Evolutionary conservation across 2,888 invertebrate genomes (phyloP), one percentile per base, ranked within the genome.

Genomic region (Cryptus viduatorius): DNA sequence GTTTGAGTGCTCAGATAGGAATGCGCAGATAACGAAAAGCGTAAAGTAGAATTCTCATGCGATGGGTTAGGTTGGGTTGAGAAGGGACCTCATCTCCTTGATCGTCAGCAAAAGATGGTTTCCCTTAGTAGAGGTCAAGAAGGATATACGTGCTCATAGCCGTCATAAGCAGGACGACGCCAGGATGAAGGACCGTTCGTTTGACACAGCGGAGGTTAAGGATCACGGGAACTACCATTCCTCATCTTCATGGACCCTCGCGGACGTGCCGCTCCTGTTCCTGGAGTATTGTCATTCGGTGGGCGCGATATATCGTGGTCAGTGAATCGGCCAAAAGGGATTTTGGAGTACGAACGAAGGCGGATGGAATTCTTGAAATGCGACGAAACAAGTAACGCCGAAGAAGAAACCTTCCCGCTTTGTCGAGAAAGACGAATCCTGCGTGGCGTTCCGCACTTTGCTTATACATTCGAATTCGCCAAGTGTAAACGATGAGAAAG

Each of bases 181-280:
- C n/a, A 8, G 44, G 71, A 67, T 19, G 14, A 42, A 64, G 48
- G 48, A 42, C 50, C 79, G 53, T 48, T 67, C 72, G 61, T 80
- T 72, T 53, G 7, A 14, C 24, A 50, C 31, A 72, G 67, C 31
- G 42, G 46, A 16, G 67, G 19, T 77, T 67, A 61, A 80, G 76
- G 72, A 72, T 77, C 76, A 50, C 44, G 59, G 61, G 50, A 44
- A 68, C 72, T 69, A 69, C 76, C 72, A 53, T 83, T 72, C 59
- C 31, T 67, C 83, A 76, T 77, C 75, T 59, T 72, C 50, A 46
- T 73, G 69, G 56, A 71, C n/a, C 79, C 67, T 65, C 37, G 19
- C 10, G n/a, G 12, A 79, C 29, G 71, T 72, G 68, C 61, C 10
- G 56, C 19, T n/a, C n/a, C 56, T 14, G 67, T 42, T 4, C 67